Evolutionary conservation across 2,113 vertebrate genomes (phyloP).

Genomic region (Saiga tatarica): DNA sequence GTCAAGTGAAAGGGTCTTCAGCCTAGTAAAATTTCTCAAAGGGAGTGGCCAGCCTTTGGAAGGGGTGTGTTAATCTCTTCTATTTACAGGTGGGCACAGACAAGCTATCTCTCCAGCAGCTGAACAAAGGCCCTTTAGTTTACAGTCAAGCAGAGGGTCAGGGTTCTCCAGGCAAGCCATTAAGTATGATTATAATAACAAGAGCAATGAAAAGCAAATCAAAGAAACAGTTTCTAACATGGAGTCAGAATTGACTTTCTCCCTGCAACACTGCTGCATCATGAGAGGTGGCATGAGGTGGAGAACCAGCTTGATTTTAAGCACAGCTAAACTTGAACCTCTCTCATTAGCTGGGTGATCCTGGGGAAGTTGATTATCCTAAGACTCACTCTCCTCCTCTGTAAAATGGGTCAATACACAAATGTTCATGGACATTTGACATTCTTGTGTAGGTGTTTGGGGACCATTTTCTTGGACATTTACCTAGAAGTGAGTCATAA

Average conservation of each 20-base stretch:
- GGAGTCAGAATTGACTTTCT: not conserved
- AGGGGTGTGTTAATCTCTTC: not conserved
- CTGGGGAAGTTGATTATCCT: not conserved
- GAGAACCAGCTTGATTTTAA: constrained; percentile 4
- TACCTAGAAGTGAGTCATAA: not conserved
- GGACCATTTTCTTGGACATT: not conserved
- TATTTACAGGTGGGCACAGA: not conserved
- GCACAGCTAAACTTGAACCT: not conserved
- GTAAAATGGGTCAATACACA: not conserved
- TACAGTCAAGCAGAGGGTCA: not conserved
- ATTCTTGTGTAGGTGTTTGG: not conserved
- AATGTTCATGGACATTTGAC: not conserved
- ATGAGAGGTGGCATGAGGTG: not conserved
- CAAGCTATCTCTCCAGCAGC: not conserved
- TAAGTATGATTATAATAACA: not conserved
- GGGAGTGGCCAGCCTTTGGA: not conserved
- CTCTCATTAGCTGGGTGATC: not conserved
- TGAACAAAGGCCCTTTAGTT: not conserved
- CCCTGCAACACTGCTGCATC: not conserved
- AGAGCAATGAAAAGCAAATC: not conserved
- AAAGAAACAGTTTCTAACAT: not conserved
- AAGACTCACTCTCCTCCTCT: not conserved
- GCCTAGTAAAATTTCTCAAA: not conserved
- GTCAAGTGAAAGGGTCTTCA: not conserved
- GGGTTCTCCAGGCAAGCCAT: not conserved